Evolutionary conservation across 2,888 invertebrate species (phyloP), one percentile per base, ranked within the genome.

Genomic region (Amphimallon solstitiale): DNA sequence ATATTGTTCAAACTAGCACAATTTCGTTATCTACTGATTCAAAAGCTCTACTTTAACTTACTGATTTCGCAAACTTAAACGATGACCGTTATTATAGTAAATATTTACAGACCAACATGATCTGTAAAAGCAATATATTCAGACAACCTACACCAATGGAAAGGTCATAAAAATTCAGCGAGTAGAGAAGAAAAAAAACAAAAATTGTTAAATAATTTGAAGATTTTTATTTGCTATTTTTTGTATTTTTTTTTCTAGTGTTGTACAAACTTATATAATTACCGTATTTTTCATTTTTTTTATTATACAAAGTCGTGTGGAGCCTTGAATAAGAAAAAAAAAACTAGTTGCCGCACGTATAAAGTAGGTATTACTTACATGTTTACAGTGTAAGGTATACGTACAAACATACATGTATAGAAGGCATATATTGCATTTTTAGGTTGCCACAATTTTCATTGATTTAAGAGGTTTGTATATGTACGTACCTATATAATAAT

Each of bases 221-320:
- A 52, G 63, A 45, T 63, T 63, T 29, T 63, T 54, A 54, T 63
- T 63, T 34, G 21, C 46, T 63, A 46, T 54, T 29, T 61, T 37
- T 45, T 37, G 21, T 63, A 7, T 49, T 49, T 37, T 23, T n/a
- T 51, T 37, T 43, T 52, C 52, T 51, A 62, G 69, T 65, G 17
- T 51, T 56, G 68, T 68, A 70, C 64, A 70, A 70, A 70, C 61
- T 68, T 68, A 63, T 59, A 45, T 48, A 43, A 66, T n/a, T 43
- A 56, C 64, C 62, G 66, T 48, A 56, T 62, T 64, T 56, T 56
- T 54, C 12, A 38, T 37, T 52, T 37, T 15, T 54, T 17, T 54
- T 37, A 21, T 51, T 62, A 40, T 60, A 63, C 63, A 60, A 51
- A 59, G 23, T 56, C 23, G 37, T 40, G 56, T 40, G 14, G 37